Base-by-base conservation (phyloP, 2,797 vertebrate genomes). In the Vultur gryphus region DNA sequence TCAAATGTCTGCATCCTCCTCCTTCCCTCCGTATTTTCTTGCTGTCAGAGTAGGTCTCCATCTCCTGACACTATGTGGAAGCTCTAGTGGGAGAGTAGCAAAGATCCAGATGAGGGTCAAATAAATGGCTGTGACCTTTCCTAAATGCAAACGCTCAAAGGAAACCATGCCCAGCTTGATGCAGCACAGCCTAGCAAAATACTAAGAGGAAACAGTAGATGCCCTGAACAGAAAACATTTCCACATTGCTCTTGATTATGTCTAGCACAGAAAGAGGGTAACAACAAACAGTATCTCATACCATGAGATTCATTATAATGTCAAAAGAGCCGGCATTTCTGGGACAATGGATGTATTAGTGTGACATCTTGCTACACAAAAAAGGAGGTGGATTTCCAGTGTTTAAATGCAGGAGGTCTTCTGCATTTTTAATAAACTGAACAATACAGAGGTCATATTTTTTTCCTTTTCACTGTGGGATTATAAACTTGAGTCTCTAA, bases 251-350 rank as follows among this genome's bases (percentile, higher is more conserved):
- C 75, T 78, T 62, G 48, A 78, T 92, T 90, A 95, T 24, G 37
- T 35, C 55, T 73, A 66, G 84, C 44, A 89, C 16, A 90, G 64
- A 86, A 93, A 89, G 52, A 79, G n/a, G 65, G 52, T 91, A 77
- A 94, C 46, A 87, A 84, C 51, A 61, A 86, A 59, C 58, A 87
- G 1, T 69, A 73, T 73, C 84, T 93, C 46, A 31, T 84, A 78
- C 43, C 19, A 52, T 43, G 43, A 73, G 39, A 82, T 84, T 89
- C 66, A 87, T 88, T 90, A 73, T 46, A 78, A 81, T 49, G 49
- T 76, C 83, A 92, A 90, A 93, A 94, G 78, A 90, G 54, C 23
- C 91, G 69, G 62, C 84, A 90, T 84, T 80, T 91, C 89, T 91
- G 73, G 39, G 58, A 84, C 87, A 93, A 92, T 37, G 17, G 75